These are phyloP conservation scores for Norana najaformis DNA, from an alignment of 2,888 invertebrate species.

Conservation along the genomic window DNA sequence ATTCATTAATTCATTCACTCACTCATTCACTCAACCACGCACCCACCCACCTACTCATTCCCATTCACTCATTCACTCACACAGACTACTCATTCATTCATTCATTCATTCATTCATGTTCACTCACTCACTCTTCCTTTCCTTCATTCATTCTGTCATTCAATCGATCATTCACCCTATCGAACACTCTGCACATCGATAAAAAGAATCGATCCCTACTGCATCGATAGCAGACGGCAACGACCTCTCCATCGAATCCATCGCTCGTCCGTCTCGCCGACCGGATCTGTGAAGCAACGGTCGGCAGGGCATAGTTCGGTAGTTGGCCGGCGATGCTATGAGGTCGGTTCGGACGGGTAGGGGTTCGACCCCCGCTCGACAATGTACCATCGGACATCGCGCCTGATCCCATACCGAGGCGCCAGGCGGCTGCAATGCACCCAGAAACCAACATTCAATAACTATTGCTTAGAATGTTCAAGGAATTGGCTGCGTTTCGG, in stretches of 20 bases:
- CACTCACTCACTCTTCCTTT: not conserved
- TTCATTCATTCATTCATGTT: not conserved
- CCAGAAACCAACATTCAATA: not conserved
- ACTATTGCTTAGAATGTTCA: too few relatives aligned
- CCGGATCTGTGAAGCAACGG: constrained; percentile 42
- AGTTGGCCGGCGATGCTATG: constrained; percentile 46
- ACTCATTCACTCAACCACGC: not conserved
- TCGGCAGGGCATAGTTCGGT: constrained; percentile 45
- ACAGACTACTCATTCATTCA: not conserved
- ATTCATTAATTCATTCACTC: too few relatives aligned
- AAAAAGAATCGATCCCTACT: constrained; percentile 34
- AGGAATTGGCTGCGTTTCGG: too few relatives aligned
- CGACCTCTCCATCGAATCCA: constrained; percentile 39
- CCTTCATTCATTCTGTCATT: not conserved
- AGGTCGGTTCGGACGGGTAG: constrained; percentile 37
- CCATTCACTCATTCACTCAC: not conserved
- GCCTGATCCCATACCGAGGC: not conserved
- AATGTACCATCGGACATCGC: constrained; percentile 29
- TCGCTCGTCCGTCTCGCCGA: constrained; percentile 41
- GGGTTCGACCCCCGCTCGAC: constrained; percentile 26
- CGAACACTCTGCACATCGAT: too few relatives aligned
- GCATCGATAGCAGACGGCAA: constrained; percentile 41
- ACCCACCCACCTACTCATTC: not conserved
- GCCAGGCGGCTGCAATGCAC: not conserved
- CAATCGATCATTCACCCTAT: not conserved